phyloP scores from a whole-genome alignment of 2,797 vertebrate species.

The Crenichthys baileyi region DNA sequence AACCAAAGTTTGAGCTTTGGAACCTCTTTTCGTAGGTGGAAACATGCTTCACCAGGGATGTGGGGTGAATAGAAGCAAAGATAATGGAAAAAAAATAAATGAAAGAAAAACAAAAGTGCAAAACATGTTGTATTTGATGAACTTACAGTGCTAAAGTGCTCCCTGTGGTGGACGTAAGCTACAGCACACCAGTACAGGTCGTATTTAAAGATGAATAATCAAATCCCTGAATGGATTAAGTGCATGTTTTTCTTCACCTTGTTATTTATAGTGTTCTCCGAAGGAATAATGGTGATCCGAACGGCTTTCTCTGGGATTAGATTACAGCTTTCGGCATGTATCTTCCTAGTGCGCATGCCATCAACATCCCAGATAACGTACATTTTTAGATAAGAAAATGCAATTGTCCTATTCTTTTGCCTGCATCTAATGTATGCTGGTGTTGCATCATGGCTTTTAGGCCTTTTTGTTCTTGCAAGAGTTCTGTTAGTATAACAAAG shows the following conservation, averaged over 20 bases:
- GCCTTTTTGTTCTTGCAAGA: background rate
- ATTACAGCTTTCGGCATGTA: background rate
- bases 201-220: background rate
- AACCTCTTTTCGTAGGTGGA: too few relatives aligned
- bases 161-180: background rate
- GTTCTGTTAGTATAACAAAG: background rate
- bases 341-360: background rate
- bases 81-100: background rate
- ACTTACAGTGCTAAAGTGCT: background rate
- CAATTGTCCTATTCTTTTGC: background rate
- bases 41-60: too few relatives aligned
- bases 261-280: background rate
- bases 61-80: background rate
- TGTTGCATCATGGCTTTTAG: background rate
- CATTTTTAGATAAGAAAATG: background rate
- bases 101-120: too few relatives aligned
- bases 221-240: background rate
- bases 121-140: background rate
- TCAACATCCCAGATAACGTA: background rate
- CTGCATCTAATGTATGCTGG: background rate
- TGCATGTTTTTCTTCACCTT: background rate
- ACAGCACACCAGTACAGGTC: background rate
- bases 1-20: too few relatives aligned
- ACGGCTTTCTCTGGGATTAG: background rate
- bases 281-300: background rate